These are phyloP conservation scores for Sapayoa aenigma DNA, from an alignment of 2,113 vertebrate species.

Conservation along the genomic window DNA sequence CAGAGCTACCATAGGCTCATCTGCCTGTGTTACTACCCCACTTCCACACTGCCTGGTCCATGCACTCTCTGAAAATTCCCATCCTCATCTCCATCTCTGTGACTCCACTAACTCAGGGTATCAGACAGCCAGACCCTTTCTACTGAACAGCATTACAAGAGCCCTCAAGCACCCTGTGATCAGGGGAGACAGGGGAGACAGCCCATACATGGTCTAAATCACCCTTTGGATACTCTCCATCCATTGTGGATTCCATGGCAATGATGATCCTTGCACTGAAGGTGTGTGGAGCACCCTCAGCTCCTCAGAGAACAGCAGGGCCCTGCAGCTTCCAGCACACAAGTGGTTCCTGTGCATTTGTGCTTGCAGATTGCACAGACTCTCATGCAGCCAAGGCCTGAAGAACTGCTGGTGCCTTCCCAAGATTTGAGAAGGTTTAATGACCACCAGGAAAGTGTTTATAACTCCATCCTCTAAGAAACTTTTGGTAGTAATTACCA, in stretches of 20 bases:
- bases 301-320: not conserved
- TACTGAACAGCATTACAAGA: accelerated
- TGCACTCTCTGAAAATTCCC: not conserved
- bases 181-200: not conserved
- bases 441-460: not conserved
- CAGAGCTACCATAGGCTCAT: not conserved
- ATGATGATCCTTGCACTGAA: not conserved
- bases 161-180: too few species aligned
- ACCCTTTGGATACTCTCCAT: not conserved
- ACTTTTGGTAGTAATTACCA: not conserved
- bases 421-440: not conserved
- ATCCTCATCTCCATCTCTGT: not conserved
- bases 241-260: not conserved
- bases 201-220: not conserved
- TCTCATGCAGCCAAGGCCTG: not conserved
- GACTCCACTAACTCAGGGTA: not conserved
- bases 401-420: not conserved
- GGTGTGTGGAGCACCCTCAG: not conserved
- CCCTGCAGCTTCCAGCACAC: not conserved
- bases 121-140: not conserved
- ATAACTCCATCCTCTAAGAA: not conserved
- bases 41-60: too few species aligned
- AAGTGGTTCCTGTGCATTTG: accelerated
- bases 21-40: not conserved
- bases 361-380: not conserved